These are phyloP conservation scores for Ostrea denselamellosa DNA, from an alignment of 1,140 invertebrate species.

Conservation along the genomic window DNA sequence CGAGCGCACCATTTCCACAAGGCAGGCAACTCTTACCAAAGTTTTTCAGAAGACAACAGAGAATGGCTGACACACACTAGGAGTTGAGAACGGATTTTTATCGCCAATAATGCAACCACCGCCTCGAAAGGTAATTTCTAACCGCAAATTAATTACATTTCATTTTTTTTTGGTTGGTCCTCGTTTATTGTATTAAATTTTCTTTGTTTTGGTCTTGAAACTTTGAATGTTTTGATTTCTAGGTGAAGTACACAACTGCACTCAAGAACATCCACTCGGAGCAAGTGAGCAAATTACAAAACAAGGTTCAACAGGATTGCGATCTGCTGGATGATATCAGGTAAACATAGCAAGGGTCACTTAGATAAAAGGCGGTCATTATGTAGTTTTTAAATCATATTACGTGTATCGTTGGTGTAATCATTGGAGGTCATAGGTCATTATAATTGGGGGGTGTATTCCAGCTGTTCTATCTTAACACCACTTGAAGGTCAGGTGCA, in stretches of 20 bases:
- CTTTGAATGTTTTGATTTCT: constrained; percentile 53
- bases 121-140: constrained; percentile 70
- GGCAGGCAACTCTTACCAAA: constrained; percentile 13
- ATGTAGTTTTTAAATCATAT: background rate
- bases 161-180: background rate
- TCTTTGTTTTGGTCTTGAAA: background rate
- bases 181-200: background rate
- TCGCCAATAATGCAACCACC: constrained; percentile 66
- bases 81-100: background rate
- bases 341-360: constrained; percentile 69
- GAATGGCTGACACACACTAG: constrained; percentile 22
- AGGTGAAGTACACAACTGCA: constrained; percentile 91
- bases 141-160: background rate
- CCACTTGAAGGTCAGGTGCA: background rate
- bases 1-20: constrained; percentile 11
- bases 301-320: constrained; percentile 97
- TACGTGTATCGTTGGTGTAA: background rate
- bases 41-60: constrained; percentile 28
- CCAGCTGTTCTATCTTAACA: constrained; percentile 17
- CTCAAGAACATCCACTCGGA: constrained; percentile 93
- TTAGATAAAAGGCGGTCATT: background rate
- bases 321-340: constrained; percentile 95
- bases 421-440: background rate
- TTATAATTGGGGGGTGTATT: constrained; percentile 13
- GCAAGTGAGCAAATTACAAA: constrained; percentile 93